Evolutionary conservation across 2,113 vertebrate genomes (phyloP).

Genomic region (Paradisaea rubra): DNA sequence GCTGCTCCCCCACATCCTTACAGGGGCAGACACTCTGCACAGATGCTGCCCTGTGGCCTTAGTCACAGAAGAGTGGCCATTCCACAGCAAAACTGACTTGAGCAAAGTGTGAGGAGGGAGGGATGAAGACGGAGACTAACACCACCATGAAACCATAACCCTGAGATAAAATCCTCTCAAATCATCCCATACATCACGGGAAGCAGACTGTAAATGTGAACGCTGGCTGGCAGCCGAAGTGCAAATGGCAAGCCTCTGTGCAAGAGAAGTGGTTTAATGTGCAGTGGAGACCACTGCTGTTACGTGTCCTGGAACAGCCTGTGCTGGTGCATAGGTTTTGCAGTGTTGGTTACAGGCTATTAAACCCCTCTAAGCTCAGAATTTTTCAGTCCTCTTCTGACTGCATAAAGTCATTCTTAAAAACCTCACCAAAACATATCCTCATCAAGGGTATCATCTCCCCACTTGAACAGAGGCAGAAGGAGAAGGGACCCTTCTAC

Average conservation of each 20-base stretch:
- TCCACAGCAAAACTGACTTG: neutral
- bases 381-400: neutral
- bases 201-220: slow-evolving; percentile 11
- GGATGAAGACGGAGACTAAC: neutral
- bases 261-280: neutral
- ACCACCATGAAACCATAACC: neutral
- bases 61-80: accelerated
- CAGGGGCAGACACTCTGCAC: neutral
- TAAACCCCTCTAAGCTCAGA: neutral
- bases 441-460: neutral
- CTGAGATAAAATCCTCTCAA: neutral
- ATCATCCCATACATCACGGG: neutral
- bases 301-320: neutral
- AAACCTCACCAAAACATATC: neutral
- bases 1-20: neutral
- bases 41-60: neutral
- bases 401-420: neutral
- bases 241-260: neutral
- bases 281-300: neutral
- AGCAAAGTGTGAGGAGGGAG: neutral
- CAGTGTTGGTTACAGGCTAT: slow-evolving; percentile 22
- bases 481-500: neutral
- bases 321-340: slow-evolving; percentile 27
- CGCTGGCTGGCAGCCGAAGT: slow-evolving; percentile 21
- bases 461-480: neutral